Evolutionary conservation across 1,140 invertebrate genomes (phyloP).

Genomic region (Schlechtendalia chinensis): DNA sequence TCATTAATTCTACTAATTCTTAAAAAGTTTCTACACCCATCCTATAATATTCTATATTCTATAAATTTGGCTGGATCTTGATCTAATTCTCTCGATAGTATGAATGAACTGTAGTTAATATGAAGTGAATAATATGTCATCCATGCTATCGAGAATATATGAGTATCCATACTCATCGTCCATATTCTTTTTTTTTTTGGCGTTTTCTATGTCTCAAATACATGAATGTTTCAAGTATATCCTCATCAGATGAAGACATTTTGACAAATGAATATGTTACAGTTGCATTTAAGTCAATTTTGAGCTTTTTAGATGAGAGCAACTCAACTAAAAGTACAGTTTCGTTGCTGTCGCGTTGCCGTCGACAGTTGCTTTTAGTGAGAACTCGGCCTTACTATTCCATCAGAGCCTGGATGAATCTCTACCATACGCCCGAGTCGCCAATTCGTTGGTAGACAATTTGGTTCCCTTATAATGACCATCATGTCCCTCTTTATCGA

Average conservation of each 20-base stretch:
- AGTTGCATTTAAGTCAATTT: constrained; percentile 2
- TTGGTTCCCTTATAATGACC: too few relatives aligned
- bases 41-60: constrained; percentile 7
- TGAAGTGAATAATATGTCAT: constrained; percentile 4
- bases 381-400: neutral
- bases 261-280: constrained; percentile 24
- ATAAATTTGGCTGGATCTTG: constrained; percentile 18
- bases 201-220: constrained; percentile 15
- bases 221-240: constrained; percentile 14
- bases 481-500: too few relatives aligned
- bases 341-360: constrained; percentile 2
- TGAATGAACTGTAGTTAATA: constrained; percentile 13
- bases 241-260: constrained; percentile 14
- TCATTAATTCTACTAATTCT: constrained; percentile 15
- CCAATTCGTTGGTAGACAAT: too few relatives aligned
- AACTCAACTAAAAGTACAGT: constrained; percentile 9
- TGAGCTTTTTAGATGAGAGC: neutral
- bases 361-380: constrained; percentile 12
- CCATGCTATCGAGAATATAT: too few relatives aligned
- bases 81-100: constrained; percentile 3
- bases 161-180: too few relatives aligned
- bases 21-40: constrained; percentile 8
- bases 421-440: too few relatives aligned
- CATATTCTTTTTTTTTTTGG: constrained; percentile 17
- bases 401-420: too few relatives aligned